Conservation (phyloP, 2,113 vertebrate species). For the Romanogobio albipinnatus region DNA sequence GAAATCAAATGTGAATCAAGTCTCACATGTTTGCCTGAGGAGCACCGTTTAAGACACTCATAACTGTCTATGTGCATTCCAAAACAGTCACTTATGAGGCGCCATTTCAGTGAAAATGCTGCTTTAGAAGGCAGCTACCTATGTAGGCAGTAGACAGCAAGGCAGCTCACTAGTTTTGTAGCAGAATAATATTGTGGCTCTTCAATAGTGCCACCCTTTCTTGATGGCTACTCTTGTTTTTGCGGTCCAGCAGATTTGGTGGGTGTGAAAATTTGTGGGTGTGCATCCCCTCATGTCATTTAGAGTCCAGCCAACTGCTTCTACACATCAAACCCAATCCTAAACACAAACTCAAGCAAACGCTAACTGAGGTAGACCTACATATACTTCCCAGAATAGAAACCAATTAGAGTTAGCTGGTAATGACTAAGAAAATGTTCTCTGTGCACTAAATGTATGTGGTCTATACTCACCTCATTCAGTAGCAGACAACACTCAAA, state of each 20-base stretch:
- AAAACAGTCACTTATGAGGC: too few species aligned
- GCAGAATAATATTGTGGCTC: neutral
- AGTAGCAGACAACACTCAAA: neutral
- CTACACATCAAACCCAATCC: neutral
- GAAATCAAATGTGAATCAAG: neutral
- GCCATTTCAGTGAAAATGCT: neutral
- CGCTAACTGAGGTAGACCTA: constrained; percentile 8
- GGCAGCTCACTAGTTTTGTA: neutral
- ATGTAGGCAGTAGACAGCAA: neutral
- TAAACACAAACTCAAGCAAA: neutral
- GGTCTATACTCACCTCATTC: constrained; percentile 18
- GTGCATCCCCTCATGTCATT: neutral
- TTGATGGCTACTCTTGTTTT: constrained; percentile 45
- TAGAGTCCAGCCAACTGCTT: neutral
- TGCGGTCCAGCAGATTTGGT: constrained; percentile 31
- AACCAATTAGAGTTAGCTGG: neutral
- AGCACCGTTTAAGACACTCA: neutral
- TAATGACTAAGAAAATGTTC: neutral
- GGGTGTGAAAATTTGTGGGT: constrained; percentile 39
- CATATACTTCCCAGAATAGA: constrained; percentile 13
- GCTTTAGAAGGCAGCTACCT: neutral
- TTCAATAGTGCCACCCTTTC: neutral
- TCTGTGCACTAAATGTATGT: neutral
- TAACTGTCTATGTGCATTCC: too few species aligned
- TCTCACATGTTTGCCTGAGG: neutral